Evolutionary conservation across 2,797 vertebrate species (phyloP), one percentile per base, ranked within the genome.

Genomic region (Gymnoscopelus microlampas): DNA sequence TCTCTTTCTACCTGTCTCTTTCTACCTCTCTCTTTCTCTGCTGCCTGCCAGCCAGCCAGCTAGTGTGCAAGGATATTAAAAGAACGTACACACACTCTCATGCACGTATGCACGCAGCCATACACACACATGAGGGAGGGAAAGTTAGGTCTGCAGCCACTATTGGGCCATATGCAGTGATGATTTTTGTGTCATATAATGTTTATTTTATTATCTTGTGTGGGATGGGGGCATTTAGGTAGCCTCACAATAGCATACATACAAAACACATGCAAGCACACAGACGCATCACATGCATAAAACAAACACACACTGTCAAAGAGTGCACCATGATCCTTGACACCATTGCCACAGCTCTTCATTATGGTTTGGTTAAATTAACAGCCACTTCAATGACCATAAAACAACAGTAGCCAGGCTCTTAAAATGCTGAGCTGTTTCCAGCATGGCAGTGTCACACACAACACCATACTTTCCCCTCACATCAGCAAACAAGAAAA

Each of bases 401-500:
- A 89, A 89, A 91, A 80, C 73, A 81, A 76, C 71, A 82, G 75
- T 69, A 75, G 80, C 69, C 64, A 72, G 56, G 58, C 83, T 86
- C 90, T 91, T 89, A 82, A 92, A 90, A 87, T 72, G 60, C 83
- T 86, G 78, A 85, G 77, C 79, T 74, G 78, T 89, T 89, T 89
- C 82, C 85, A 91, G 74, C 29, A 9, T 87, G 84, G 49, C 3
- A 76, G 68, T 82, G 83, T 85, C 76, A 78, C 79, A 85, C 81
- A 85, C 86, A 86, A 84, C 78, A 67, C 68, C 79, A 86, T 84
- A 80, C 85, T 88, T 91, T 88, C 83, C 88, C 88, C 88, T 86
- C 32, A 79, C 84, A 88, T 91, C 91, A 92, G 88, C 91, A 90
- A 88, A 86, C 84, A 85, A 85, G 74, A 87, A 83, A 84, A 83